Conservation (phyloP, 2,113 vertebrate species). For the Neodon shergylaensis region DNA sequence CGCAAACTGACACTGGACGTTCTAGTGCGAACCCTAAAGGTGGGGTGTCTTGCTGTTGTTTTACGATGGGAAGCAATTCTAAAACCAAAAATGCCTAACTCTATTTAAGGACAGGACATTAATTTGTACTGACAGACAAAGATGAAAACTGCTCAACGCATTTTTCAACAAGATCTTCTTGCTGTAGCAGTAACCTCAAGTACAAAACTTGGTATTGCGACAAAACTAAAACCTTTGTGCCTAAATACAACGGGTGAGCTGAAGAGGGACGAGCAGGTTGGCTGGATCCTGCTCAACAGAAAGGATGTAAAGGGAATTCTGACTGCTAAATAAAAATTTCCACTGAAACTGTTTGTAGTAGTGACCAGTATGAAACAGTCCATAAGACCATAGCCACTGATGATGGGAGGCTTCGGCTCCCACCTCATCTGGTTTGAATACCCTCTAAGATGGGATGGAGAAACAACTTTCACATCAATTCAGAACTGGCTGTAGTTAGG, state of each 20-base stretch:
- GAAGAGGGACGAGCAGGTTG: slow-evolving; percentile 69
- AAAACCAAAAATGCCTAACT: slow-evolving; percentile 79
- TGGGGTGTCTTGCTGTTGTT: slow-evolving; percentile 63
- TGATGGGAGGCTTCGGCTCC: neutral
- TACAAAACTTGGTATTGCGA: slow-evolving; percentile 66
- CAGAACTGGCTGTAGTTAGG: neutral
- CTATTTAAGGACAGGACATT: slow-evolving; percentile 73
- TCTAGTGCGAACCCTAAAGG: slow-evolving; percentile 7
- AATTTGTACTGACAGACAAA: slow-evolving; percentile 63
- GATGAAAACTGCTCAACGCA: slow-evolving; percentile 64
- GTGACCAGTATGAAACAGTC: neutral
- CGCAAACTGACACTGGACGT: rapidly evolving
- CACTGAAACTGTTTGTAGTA: slow-evolving; percentile 42
- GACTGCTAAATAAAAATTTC: slow-evolving; percentile 81
- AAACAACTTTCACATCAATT: neutral
- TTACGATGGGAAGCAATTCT: slow-evolving; percentile 63
- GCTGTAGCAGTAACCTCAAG: slow-evolving; percentile 58
- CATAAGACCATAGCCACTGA: neutral
- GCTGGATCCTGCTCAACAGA: slow-evolving; percentile 57
- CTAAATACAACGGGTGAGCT: slow-evolving; percentile 78
- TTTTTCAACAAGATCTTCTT: slow-evolving; percentile 68
- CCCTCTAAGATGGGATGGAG: neutral
- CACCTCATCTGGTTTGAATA: neutral
- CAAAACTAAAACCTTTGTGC: slow-evolving; percentile 83
- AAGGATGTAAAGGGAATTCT: slow-evolving; percentile 82